Conservation (phyloP, 2,888 invertebrate genomes). For the Oxyscelio sp. region DNA sequence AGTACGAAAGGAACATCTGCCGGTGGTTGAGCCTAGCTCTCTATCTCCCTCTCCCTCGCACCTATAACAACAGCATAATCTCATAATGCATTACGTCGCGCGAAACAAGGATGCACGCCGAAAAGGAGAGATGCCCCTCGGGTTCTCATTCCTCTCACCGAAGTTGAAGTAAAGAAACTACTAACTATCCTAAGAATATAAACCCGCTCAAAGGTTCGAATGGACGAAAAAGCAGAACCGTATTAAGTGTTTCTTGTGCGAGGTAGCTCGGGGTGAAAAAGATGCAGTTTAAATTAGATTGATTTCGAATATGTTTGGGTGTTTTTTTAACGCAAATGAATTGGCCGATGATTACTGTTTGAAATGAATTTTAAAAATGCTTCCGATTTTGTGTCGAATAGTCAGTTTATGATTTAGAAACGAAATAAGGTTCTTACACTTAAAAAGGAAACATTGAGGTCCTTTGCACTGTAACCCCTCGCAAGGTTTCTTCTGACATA, state of each 20-base stretch:
- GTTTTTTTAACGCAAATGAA: too few species aligned
- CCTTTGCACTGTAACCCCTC: too few species aligned
- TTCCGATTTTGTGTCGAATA: too few species aligned
- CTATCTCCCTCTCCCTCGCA: constrained; percentile 42
- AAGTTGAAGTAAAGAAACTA: constrained; percentile 50
- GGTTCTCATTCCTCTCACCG: constrained; percentile 65
- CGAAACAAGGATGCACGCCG: constrained; percentile 39
- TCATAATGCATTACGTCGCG: constrained; percentile 56
- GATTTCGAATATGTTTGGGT: neutral
- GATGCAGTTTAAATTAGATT: neutral
- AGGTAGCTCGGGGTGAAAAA: neutral
- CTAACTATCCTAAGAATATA: constrained; percentile 65
- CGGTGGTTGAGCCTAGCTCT: constrained; percentile 80
- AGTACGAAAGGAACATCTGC: constrained; percentile 88
- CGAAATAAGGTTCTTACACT: too few species aligned
- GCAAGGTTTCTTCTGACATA: too few species aligned
- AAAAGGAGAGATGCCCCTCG: constrained; percentile 52
- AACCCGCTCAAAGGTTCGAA: constrained; percentile 51
- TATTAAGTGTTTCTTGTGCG: constrained; percentile 13
- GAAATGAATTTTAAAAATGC: too few species aligned
- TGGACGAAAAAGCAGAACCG: constrained; percentile 24
- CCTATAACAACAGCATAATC: constrained; percentile 17
- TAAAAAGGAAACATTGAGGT: too few species aligned
- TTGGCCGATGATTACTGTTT: too few species aligned
- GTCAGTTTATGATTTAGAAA: too few species aligned